Percentiles rank a stretch among this genome's conserved stretches.
Conservation (phyloP, 2,113 vertebrate species). For the Pachycephala philippinensis region DNA sequence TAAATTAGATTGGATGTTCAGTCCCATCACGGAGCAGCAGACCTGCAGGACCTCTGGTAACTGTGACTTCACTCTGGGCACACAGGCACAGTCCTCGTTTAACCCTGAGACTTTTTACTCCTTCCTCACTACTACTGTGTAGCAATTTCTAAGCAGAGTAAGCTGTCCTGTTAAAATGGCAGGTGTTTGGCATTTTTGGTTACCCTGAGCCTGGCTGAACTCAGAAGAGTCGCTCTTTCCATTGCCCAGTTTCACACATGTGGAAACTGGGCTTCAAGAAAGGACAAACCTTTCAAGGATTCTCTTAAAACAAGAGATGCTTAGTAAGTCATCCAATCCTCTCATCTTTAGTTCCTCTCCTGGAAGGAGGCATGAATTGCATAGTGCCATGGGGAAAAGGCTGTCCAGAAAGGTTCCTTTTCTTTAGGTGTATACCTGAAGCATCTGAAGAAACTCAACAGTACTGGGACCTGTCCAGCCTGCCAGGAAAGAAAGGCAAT, state of each 20-base stretch:
- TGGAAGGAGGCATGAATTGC: not conserved
- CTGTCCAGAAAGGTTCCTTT: not conserved
- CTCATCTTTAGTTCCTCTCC: not conserved
- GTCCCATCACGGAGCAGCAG: not conserved
- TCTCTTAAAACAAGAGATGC: not conserved
- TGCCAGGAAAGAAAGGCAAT: conserved; percentile 21
- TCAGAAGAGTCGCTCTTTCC: not conserved
- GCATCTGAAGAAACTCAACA: not conserved
- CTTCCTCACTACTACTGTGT: not conserved
- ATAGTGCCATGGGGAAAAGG: not conserved
- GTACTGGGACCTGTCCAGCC: not conserved
- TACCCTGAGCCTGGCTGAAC: not conserved
- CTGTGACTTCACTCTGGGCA: not conserved
- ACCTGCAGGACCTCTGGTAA: not conserved
- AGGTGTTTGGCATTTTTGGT: not conserved
- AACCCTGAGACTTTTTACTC: not conserved
- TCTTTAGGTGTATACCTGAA: not conserved
- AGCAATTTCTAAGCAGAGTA: not conserved
- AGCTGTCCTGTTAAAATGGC: not conserved
- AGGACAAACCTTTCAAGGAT: not conserved
- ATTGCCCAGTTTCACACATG: not conserved
- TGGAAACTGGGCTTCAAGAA: not conserved
- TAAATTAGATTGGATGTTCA: not conserved
- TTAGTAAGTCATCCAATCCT: not conserved
- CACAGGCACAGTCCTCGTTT: not conserved